Evolutionary conservation across 2,888 invertebrate genomes (phyloP), one percentile per base, ranked within the genome.

Genomic region (Neocrepidodera transversa): DNA sequence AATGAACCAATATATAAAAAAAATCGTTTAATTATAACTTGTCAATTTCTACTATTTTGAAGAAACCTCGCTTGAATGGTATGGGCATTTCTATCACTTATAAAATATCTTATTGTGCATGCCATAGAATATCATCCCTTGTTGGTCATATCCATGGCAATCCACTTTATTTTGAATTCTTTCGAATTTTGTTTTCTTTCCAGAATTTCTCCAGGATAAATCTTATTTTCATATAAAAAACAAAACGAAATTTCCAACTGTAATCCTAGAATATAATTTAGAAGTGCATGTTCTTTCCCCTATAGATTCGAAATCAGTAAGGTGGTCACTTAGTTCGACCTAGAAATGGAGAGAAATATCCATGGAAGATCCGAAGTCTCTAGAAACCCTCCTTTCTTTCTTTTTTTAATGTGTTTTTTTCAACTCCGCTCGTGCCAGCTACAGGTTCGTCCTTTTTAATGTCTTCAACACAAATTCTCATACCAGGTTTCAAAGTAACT

Each of bases 31-130:
- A 23, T 23, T 23, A 23, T 5, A 23, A 67, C 47, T 68, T 48
- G 13, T 57, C 49, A 26, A 50, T 50, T 49, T 57, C 30, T 13
- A 35, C 3, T 23, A 58, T 58, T 18, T 42, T 51, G 43, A 43
- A 52, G 30, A 58, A 58, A 40, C 58, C 52, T 45, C 58, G 36
- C 45, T 58, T 58, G 30, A 43, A 58, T 35, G 51, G 32, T 26
- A 35, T 20, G 17, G 51, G 58, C 20, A 49, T 56, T 10, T 56
- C 18, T 28, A 49, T 49, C 2, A 51, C 35, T n/a, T n/a, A n/a
- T n/a, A n/a, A n/a, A n/a, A n/a, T n/a, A n/a, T n/a, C 23, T 35
- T 38, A 49, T 48, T 49, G 36, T 56, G 18, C 47, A 17, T 35
- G 13, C 40, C 18, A 40, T 7, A 17, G 8, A 30, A 30, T n/a